These are phyloP conservation scores for Latrodectus hesperus DNA, from an alignment of 2,888 invertebrate genomes.

Conservation along the genomic window DNA sequence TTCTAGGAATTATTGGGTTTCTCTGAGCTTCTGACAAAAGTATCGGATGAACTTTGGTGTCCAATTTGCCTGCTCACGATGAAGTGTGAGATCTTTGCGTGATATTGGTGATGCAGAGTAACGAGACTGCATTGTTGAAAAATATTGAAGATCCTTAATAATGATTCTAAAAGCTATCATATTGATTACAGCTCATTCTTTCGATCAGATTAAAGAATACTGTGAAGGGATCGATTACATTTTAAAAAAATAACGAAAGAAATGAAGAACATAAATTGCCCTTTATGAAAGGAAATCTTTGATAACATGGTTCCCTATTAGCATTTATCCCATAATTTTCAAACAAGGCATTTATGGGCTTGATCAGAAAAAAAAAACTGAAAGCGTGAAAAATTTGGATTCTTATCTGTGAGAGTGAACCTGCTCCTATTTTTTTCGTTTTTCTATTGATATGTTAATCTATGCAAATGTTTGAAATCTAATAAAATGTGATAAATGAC, in stretches of 20 bases:
- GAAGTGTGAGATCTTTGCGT: neutral
- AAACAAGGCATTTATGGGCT: neutral
- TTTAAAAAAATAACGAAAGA: neutral
- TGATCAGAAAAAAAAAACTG: neutral
- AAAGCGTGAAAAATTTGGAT: neutral
- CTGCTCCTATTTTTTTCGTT: neutral
- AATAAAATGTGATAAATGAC: too few species aligned
- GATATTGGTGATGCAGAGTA: conserved; percentile 26
- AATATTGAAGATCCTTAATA: conserved; percentile 34
- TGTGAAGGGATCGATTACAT: too few species aligned
- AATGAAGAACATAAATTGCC: neutral
- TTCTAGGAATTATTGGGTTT: conserved; percentile 62
- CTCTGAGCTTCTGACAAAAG: conserved; percentile 55
- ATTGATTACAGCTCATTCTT: neutral
- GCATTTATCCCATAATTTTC: neutral
- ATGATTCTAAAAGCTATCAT: conserved; percentile 16
- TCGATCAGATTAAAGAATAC: too few species aligned
- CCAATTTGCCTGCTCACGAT: conserved; percentile 40
- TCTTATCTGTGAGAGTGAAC: neutral
- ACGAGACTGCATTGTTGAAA: conserved; percentile 1
- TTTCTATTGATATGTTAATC: neutral
- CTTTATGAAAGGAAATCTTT: neutral
- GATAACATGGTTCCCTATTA: neutral
- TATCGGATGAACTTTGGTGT: conserved; percentile 65
- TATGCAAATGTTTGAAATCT: neutral